Conservation (phyloP, 2,797 vertebrate genomes). For the Enteromius unitaeniatus region DNA sequence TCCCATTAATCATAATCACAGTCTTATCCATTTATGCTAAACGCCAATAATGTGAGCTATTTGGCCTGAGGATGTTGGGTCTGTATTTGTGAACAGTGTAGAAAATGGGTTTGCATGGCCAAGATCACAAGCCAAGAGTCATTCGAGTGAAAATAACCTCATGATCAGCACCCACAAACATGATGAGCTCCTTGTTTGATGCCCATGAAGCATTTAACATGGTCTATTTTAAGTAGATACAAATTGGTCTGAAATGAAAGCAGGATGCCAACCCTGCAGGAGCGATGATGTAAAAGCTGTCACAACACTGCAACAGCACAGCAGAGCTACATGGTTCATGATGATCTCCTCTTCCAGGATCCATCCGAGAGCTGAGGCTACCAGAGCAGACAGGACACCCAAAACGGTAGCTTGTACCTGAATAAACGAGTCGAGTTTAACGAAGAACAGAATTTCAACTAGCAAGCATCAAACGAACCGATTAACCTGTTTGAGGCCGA, state of each 20-base stretch:
- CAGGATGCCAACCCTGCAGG: constrained; percentile 83
- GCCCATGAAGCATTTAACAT: background rate
- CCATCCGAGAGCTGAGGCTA: constrained; percentile 87
- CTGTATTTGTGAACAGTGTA: background rate
- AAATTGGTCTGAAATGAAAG: background rate
- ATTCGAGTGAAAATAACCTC: constrained; percentile 19
- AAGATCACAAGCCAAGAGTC: constrained; percentile 36
- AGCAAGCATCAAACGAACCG: background rate
- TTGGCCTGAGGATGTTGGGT: background rate
- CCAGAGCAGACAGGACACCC: constrained; percentile 88
- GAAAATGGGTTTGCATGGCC: constrained; percentile 42
- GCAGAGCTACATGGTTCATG: constrained; percentile 83
- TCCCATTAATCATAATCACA: background rate
- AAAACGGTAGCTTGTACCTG: constrained; percentile 94
- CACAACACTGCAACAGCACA: constrained; percentile 89
- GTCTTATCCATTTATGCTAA: background rate
- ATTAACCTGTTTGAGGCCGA: constrained; percentile 93
- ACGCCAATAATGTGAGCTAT: background rate
- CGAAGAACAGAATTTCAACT: background rate
- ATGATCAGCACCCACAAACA: constrained; percentile 23
- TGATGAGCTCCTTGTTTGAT: background rate
- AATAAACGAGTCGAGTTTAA: background rate
- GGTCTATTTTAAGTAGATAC: background rate
- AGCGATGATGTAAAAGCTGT: constrained; percentile 91
- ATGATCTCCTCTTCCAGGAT: constrained; percentile 86